Conservation (phyloP, 1,140 invertebrate genomes). For the Diorhabda elongata region DNA sequence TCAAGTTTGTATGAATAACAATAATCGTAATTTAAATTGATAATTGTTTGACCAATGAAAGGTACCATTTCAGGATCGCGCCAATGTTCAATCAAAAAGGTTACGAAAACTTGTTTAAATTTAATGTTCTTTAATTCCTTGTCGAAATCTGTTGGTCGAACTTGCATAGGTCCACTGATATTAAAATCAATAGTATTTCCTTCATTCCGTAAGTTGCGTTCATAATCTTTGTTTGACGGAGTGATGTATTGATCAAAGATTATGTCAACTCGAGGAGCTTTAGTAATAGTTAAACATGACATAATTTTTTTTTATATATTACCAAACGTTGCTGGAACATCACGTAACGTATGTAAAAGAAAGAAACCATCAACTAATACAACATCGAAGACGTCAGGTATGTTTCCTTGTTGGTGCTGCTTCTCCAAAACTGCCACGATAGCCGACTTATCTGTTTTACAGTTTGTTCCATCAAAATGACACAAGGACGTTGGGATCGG, state of each 20-base stretch:
- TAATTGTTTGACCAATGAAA: slow-evolving; percentile 9
- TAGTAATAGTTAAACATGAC: slow-evolving; percentile 17
- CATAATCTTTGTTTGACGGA: not conserved
- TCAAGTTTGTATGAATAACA: not conserved
- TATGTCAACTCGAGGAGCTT: slow-evolving; percentile 16
- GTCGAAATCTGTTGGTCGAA: slow-evolving; percentile 11
- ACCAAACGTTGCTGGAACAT: slow-evolving; percentile 18
- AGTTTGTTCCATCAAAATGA: slow-evolving; percentile 38
- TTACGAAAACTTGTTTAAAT: slow-evolving; percentile 18
- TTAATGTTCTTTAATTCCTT: slow-evolving; percentile 17
- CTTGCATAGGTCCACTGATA: too few species aligned
- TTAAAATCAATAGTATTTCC: too few species aligned
- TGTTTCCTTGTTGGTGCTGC: not conserved
- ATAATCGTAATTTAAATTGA: slow-evolving; percentile 20
- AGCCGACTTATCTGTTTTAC: slow-evolving; percentile 35
- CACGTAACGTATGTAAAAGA: slow-evolving; percentile 10
- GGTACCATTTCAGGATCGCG: not conserved
- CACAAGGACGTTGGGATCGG: slow-evolving; percentile 32
- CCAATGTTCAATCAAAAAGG: slow-evolving; percentile 25
- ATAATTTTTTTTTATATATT: slow-evolving; percentile 18
- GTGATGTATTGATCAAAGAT: slow-evolving; percentile 11
- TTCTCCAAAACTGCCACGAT: slow-evolving; percentile 28
- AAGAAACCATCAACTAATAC: slow-evolving; percentile 24
- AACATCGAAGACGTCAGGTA: slow-evolving; percentile 30
- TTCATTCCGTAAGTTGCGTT: too few species aligned